These are phyloP conservation scores for Coenonympha glycerion DNA, from an alignment of 2,888 invertebrate genomes.

Conservation along the genomic window DNA sequence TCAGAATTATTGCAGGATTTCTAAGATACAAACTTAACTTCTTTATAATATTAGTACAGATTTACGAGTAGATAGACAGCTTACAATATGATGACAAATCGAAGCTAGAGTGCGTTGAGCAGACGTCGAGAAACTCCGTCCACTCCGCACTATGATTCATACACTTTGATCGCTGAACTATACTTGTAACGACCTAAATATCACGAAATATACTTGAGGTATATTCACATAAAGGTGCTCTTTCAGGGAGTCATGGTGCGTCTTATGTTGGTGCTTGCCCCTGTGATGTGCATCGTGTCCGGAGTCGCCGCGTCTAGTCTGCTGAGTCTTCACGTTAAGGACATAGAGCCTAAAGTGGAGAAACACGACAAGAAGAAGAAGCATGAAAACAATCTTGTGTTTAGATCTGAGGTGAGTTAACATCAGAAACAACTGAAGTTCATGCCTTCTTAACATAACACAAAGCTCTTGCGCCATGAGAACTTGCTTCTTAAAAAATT, in stretches of 20 bases:
- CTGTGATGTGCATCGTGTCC: constrained; percentile 98
- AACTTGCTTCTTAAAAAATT: too few relatives aligned
- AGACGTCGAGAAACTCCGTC: constrained; percentile 54
- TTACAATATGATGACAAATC: constrained; percentile 51
- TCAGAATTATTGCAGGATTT: too few relatives aligned
- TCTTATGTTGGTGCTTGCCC: constrained; percentile 97
- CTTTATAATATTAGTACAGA: too few relatives aligned
- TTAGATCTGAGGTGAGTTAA: constrained; percentile 87
- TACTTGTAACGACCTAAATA: background rate
- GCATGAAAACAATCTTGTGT: constrained; percentile 82
- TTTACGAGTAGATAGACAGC: too few relatives aligned
- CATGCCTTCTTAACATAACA: too few relatives aligned
- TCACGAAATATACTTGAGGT: background rate
- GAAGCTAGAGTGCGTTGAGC: constrained; percentile 62
- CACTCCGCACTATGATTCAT: constrained; percentile 69
- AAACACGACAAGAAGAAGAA: constrained; percentile 81
- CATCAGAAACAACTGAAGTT: too few relatives aligned
- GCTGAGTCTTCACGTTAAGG: constrained; percentile 90
- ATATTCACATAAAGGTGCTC: background rate
- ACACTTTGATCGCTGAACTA: constrained; percentile 81
- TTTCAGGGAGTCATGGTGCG: constrained; percentile 98
- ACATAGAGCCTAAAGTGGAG: constrained; percentile 81
- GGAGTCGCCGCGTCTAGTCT: constrained; percentile 95
- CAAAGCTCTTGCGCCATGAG: too few relatives aligned
- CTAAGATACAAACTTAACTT: too few relatives aligned